Evolutionary conservation across 2,888 invertebrate species (phyloP).

Genomic region (Leptinotarsa peninsularis): DNA sequence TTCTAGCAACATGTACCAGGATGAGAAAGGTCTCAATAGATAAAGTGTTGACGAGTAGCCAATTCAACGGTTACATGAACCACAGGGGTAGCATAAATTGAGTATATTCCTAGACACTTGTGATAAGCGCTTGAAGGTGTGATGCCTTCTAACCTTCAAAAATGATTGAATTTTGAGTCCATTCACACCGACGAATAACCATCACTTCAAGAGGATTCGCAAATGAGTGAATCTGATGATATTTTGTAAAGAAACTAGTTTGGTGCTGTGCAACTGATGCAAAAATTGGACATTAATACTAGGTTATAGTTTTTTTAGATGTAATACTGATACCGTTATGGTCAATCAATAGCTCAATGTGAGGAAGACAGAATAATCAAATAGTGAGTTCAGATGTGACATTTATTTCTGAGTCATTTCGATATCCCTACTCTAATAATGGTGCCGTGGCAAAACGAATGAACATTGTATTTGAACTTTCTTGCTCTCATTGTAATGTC

Average conservation of each 20-base stretch:
- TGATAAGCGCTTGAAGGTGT: neutral
- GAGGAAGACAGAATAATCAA: no score
- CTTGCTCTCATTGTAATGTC: no score
- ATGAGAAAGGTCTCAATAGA: constrained; percentile 72
- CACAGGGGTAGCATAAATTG: constrained; percentile 65
- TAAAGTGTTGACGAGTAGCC: constrained; percentile 62
- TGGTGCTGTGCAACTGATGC: neutral
- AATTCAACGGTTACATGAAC: constrained; percentile 66
- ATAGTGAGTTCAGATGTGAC: no score
- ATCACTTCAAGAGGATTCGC: neutral
- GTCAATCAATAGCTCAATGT: no score
- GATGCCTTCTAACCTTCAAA: neutral
- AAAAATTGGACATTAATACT: neutral
- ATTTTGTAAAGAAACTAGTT: neutral
- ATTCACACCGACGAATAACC: neutral
- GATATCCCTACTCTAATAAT: no score
- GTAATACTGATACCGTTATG: no score
- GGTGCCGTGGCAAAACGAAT: no score
- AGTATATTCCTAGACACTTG: constrained; percentile 25
- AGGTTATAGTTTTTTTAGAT: neutral
- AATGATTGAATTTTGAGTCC: neutral
- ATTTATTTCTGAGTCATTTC: no score
- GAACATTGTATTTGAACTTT: no score
- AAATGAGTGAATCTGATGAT: neutral
- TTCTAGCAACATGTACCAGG: constrained; percentile 82